A percentile compares a stretch with the other conserved stretches of the same genome.
Evolutionary conservation across 2,797 vertebrate genomes (phyloP).

Genomic region (Acanthurus lineatus): DNA sequence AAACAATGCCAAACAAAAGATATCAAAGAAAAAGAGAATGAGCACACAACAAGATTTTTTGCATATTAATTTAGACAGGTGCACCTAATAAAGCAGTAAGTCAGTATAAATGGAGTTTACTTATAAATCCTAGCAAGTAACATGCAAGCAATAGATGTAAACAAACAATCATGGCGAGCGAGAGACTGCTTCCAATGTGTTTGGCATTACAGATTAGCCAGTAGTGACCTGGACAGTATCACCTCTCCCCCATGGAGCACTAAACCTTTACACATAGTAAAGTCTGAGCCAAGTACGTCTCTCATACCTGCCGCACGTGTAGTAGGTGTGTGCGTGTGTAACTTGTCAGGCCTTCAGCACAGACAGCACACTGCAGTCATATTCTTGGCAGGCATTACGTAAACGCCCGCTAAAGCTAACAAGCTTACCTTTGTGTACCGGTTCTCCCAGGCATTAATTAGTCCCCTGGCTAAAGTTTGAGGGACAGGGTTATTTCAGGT

Average conservation of each 20-base stretch:
- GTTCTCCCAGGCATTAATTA: constrained; percentile 64
- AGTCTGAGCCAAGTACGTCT: constrained; percentile 39
- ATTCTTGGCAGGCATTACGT: constrained; percentile 65
- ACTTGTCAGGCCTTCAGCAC: constrained; percentile 23
- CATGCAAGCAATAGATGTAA: neutral
- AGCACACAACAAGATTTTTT: constrained; percentile 9
- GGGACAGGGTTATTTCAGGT: constrained; percentile 66
- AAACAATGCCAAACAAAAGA: neutral
- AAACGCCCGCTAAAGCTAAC: constrained; percentile 68
- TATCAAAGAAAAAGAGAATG: neutral
- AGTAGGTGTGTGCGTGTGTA: constrained; percentile 7
- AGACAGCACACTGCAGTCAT: constrained; percentile 56
- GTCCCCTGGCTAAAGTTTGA: constrained; percentile 53
- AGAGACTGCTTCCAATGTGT: constrained; percentile 15
- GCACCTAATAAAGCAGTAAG: neutral
- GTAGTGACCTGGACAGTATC: constrained; percentile 39
- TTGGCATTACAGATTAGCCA: constrained; percentile 37
- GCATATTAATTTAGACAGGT: neutral
- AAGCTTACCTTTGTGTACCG: constrained; percentile 73
- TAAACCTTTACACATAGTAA: constrained; percentile 45
- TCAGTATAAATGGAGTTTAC: neutral
- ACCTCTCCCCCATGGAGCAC: constrained; percentile 28
- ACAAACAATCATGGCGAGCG: neutral
- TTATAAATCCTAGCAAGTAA: neutral
- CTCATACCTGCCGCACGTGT: constrained; percentile 37